Evolutionary conservation across 2,797 vertebrate genomes (phyloP), one percentile per base, ranked within the genome.

Genomic region (Danio choprae): DNA sequence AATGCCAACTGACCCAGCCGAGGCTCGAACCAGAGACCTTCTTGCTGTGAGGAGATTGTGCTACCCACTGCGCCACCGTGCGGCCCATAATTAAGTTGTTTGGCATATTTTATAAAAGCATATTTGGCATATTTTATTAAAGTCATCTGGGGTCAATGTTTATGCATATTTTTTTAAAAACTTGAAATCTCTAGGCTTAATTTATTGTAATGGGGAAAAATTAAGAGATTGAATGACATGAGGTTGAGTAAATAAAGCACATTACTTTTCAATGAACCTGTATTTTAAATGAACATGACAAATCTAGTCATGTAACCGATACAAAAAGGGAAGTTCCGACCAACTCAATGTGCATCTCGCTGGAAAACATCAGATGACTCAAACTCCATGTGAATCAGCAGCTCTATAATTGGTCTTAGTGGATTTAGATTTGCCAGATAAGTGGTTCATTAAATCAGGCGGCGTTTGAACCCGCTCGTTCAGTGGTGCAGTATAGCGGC

Each of bases 351-450:
- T 44, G 36, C 7, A 11, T 62, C 36, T 70, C 56, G 20, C 18
- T 44, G 5, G 22, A 56, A 55, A 40, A 77, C 64, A 81, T 84
- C 72, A 65, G 50, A 76, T 64, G 74, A 58, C 40, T 58, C 16
- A 67, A 63, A 51, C 53, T 76, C n/a, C 64, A 56, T 6, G 62
- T 41, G 59, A 83, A 83, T 81, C 72, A 83, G 67, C 60, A 73
- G 51, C 51, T 74, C 48, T 69, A 76, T 81, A 80, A 63, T 80
- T 69, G 73, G 77, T 69, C 73, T 80, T 68, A 82, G 79, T 82
- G 63, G 64, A 84, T 82, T 84, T 78, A 83, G 81, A 85, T 85
- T 83, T 74, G 62, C 78, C 62, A 56, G 56, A 41, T 74, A 83
- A 77, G 69, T 79, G 81, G 50, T 79, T 82, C 74, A 76, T 75